Evolutionary conservation across 2,888 invertebrate species (phyloP), one percentile per base, ranked within the genome.

Genomic region (Eulithis prunata): DNA sequence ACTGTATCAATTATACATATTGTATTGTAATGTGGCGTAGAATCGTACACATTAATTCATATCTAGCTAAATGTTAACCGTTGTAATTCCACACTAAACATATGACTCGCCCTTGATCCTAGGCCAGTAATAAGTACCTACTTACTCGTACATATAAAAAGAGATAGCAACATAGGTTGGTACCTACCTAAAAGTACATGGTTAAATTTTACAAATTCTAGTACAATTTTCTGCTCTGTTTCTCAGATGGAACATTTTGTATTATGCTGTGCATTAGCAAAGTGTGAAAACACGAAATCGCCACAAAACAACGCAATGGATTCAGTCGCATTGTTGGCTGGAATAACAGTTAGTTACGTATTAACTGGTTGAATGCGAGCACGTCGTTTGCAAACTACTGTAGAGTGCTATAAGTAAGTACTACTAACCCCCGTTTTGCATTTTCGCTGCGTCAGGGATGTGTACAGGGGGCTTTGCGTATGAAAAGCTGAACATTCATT

Each of bases 321-420:
- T 49, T 49, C 49, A 49, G 47, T 47, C 21, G 58, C 43, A 43
- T 43, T 58, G 58, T 41, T 57, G 14, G 45, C 8, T 47, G 43
- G 32, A 47, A 61, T 54, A 54, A 47, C 61, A 61, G 38, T 61
- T 61, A 54, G 21, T 21, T 21, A 53, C 49, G 13, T 58, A 43
- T 52, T 53, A 60, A 60, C 56, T 60, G 57, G 57, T 47, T 57
- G 46, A 41, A 41, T 53, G 56, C 55, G 56, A 60, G 36, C 53
- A 32, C 54, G 43, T 38, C 12, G 43, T 36, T 57, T 62, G 57
- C 45, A 49, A 49, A 49, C 49, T 36, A 49, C 54, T 54, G 45
- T 47, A 32, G 49, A 45, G 32, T 32, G 56, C 46, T 46, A 4
- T 32, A 32, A 4, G 5, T 57, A 57, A 56, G 21, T 32, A 46